Evolutionary conservation across 37 sponge, comb jelly and placozoan genomes (phyloP).

Genomic region (Petrosia ficiformis): DNA sequence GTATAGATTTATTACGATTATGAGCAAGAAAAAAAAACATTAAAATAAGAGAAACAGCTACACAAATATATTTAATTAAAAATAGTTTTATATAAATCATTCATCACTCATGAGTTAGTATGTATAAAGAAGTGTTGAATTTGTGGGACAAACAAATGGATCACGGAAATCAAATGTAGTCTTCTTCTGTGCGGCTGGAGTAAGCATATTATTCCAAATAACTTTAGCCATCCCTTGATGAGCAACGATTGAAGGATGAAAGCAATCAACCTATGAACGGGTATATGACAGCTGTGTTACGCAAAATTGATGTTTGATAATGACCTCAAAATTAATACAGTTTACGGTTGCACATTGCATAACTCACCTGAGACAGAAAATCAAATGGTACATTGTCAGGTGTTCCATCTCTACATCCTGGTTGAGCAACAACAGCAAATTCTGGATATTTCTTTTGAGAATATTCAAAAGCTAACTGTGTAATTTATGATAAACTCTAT

Average conservation of each 20-base stretch:
- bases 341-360: neutral
- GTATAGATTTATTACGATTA: too few species aligned
- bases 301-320: too few species aligned
- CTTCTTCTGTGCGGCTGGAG: conserved; percentile 65
- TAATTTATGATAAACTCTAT: too few species aligned
- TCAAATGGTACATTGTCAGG: conserved; percentile 49
- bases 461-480: neutral
- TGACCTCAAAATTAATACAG: neutral
- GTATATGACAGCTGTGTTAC: too few species aligned
- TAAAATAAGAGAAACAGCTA: too few species aligned
- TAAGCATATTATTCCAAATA: conserved; percentile 85
- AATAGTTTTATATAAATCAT: too few species aligned
- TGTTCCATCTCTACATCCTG: conserved; percentile 41
- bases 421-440: conserved; percentile 78
- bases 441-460: conserved; percentile 43
- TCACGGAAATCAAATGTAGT: conserved; percentile 42
- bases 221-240: conserved; percentile 76
- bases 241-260: conserved; percentile 73
- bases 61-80: too few species aligned
- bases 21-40: too few species aligned
- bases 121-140: conserved; percentile 57
- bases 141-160: conserved; percentile 64
- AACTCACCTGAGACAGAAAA: conserved; percentile 60
- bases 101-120: too few species aligned
- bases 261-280: conserved; percentile 75